Evolutionary conservation across 2,888 invertebrate species (phyloP), one percentile per base, ranked within the genome.

Genomic region (Polia nebulosa): DNA sequence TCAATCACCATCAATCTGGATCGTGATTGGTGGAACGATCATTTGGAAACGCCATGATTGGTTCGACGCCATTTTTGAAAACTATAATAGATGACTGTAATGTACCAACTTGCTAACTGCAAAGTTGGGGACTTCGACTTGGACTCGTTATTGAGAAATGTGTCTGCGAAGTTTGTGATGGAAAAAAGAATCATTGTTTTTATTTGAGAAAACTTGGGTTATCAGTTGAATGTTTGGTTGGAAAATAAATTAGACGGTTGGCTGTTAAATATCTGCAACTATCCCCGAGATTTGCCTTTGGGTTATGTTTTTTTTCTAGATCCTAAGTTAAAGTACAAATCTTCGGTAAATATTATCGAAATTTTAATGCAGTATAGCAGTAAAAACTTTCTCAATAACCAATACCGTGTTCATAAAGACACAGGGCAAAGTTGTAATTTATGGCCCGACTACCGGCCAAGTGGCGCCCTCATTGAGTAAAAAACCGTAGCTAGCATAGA

Each of bases 71-170:
- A 11, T 34, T 70, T 73, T 44, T 20, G 7, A 15, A 49, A 59
- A 55, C 8, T 59, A 32, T n/a, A 0, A 47, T 17, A 45, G 29
- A 47, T 66, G n/a, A 9, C 27, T 2, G 44, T 60, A 60, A 63
- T 61, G 47, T 45, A 20, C 15, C n/a, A 63, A 66, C 64, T 67
- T 73, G 34, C 32, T 67, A 55, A 62, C 36, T 41, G 29, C 9
- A 36, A 78, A 72, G 47, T 68, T 65, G 9, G 57, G 5, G 44
- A 22, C n/a, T 2, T 52, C 41, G 51, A 52, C 22, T 58, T 20
- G n/a, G 55, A 49, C 25, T 78, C 17, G 29, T 58, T 65, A 63
- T 25, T 27, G 20, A 15, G 47, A 65, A 59, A 41, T 41, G 49
- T 61, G 57, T 59, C 27, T 39, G n/a, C n/a, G 11, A 22, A 11